Conservation (phyloP, 1,140 invertebrate genomes). For the Saccostrea glomerata region DNA sequence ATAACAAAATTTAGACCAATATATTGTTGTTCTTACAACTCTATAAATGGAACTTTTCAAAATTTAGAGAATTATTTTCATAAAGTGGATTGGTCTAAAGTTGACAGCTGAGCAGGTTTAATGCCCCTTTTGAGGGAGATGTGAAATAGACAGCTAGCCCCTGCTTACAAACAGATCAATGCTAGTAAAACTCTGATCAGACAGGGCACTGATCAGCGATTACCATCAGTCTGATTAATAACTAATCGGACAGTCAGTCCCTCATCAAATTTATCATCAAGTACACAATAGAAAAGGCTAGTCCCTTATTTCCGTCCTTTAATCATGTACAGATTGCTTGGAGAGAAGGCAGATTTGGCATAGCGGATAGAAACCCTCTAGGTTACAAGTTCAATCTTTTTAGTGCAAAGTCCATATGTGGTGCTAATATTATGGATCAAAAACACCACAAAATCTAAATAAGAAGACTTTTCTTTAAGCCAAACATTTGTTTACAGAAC, state of each 20-base stretch:
- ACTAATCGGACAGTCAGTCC: slow-evolving; percentile 30
- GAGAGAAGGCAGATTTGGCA: neutral
- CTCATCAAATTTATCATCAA: slow-evolving; percentile 31
- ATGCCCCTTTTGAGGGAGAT: slow-evolving; percentile 1
- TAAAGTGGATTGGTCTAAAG: neutral
- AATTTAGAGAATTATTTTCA: neutral
- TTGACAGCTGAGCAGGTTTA: slow-evolving; percentile 6
- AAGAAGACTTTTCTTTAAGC: neutral
- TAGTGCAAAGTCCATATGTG: neutral
- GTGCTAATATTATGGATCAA: neutral
- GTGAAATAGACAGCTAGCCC: slow-evolving; percentile 19
- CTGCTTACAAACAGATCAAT: slow-evolving; percentile 36
- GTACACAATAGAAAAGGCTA: slow-evolving; percentile 16
- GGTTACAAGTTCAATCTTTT: slow-evolving; percentile 15
- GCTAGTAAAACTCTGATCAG: slow-evolving; percentile 31
- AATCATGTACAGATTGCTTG: neutral
- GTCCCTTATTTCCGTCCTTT: slow-evolving; percentile 26
- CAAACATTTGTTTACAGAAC: neutral
- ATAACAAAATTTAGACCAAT: too few species aligned
- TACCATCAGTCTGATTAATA: slow-evolving; percentile 29
- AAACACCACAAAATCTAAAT: neutral
- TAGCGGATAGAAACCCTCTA: neutral
- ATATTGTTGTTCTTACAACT: too few species aligned
- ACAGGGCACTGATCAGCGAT: slow-evolving; percentile 10
- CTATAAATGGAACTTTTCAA: neutral